Evolutionary conservation across 2,113 vertebrate genomes (phyloP).

Genomic region (Trematocara marginatum): DNA sequence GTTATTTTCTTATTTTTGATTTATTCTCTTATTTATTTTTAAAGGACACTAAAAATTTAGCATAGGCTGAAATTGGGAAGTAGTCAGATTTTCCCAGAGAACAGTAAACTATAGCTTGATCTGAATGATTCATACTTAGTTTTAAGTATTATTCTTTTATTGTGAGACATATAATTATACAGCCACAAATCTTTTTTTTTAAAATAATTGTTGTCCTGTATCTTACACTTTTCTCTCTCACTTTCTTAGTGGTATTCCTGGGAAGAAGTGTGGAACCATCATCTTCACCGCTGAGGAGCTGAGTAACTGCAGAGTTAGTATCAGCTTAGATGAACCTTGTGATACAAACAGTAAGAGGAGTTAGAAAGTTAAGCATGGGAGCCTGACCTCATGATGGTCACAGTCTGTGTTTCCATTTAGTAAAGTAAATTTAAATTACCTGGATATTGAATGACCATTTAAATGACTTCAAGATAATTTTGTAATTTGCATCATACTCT

Average conservation of each 20-base stretch:
- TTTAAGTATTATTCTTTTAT: not conserved
- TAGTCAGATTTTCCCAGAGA: not conserved
- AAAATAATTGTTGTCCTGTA: not conserved
- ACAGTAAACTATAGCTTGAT: not conserved
- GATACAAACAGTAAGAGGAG: not conserved
- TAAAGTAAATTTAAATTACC: not conserved
- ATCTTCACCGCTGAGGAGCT: constrained; percentile 56
- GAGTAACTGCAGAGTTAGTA: constrained; percentile 60
- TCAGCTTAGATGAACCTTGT: not conserved
- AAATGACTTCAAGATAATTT: not conserved
- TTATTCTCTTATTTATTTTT: not conserved
- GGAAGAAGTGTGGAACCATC: constrained; percentile 58
- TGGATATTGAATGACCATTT: not conserved
- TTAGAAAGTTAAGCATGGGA: not conserved
- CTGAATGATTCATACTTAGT: not conserved
- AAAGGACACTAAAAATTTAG: not conserved
- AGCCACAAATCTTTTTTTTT: not conserved
- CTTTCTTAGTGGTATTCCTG: constrained; percentile 50
- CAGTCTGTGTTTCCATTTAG: not conserved
- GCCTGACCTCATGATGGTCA: not conserved
- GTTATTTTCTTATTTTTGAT: not conserved
- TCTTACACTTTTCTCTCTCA: not conserved
- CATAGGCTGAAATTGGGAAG: accelerated
- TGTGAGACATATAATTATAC: not conserved
- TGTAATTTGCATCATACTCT: not conserved